These are phyloP conservation scores for Crepidodera aurea DNA, from an alignment of 2,888 invertebrate species.

Conservation along the genomic window DNA sequence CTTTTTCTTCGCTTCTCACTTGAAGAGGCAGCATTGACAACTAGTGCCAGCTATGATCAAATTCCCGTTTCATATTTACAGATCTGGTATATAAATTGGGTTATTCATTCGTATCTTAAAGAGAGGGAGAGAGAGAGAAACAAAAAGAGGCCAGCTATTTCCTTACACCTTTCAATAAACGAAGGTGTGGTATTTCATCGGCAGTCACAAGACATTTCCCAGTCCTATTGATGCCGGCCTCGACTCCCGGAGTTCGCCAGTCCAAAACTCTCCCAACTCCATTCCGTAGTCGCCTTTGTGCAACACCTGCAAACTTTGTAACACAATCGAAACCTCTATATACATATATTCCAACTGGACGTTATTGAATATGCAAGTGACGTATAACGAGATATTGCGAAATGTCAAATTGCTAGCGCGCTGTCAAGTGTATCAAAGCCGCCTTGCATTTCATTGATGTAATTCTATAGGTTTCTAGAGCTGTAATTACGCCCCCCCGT, in stretches of 20 bases:
- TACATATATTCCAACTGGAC: slow-evolving; percentile 33
- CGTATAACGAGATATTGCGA: slow-evolving; percentile 53
- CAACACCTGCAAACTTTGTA: slow-evolving; percentile 57
- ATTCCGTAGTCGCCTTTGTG: slow-evolving; percentile 51
- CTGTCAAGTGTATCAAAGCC: slow-evolving; percentile 42
- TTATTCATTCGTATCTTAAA: too few relatives aligned
- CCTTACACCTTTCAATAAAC: slow-evolving; percentile 28
- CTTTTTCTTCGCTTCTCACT: too few relatives aligned
- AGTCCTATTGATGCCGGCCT: slow-evolving; percentile 43
- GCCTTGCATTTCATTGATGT: slow-evolving; percentile 38
- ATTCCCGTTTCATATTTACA: too few relatives aligned
- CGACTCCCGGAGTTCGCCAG: slow-evolving; percentile 40
- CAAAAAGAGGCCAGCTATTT: background rate
- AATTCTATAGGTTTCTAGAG: slow-evolving; percentile 37
- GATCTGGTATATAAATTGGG: too few relatives aligned
- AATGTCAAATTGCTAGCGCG: slow-evolving; percentile 49
- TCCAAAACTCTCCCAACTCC: slow-evolving; percentile 39
- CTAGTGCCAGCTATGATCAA: too few relatives aligned
- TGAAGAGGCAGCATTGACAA: too few relatives aligned
- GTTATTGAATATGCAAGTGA: slow-evolving; percentile 51
- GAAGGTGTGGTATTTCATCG: slow-evolving; percentile 34
- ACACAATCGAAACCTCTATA: slow-evolving; percentile 38
- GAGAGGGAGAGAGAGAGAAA: background rate
- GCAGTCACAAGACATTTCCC: slow-evolving; percentile 42
- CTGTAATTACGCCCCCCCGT: slow-evolving; percentile 33